Percentiles rank a stretch among this genome's conserved stretches.
Evolutionary conservation across 2,797 vertebrate genomes (phyloP).

Genomic region (Pteronotus mesoamericanus): DNA sequence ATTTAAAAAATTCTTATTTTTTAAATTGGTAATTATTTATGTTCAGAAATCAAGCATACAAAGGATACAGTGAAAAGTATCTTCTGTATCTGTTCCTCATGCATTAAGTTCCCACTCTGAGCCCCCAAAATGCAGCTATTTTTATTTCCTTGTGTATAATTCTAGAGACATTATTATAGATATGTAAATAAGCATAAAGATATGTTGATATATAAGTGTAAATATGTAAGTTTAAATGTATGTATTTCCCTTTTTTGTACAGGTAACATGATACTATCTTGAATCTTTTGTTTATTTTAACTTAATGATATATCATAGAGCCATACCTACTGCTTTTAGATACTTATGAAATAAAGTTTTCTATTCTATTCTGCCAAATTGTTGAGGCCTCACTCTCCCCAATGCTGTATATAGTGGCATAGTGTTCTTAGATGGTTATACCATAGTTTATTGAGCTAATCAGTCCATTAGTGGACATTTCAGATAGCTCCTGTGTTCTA

Average conservation of each 20-base stretch:
- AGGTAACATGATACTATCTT: neutral
- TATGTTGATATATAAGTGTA: neutral
- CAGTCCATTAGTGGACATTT: neutral
- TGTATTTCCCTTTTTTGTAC: neutral
- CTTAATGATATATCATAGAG: neutral
- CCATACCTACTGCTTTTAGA: neutral
- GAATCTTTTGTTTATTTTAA: neutral
- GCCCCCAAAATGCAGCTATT: neutral
- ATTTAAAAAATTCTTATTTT: neutral
- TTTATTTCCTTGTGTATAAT: neutral
- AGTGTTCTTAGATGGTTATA: neutral
- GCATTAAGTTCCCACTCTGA: neutral
- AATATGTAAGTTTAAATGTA: neutral
- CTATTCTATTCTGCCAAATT: neutral
- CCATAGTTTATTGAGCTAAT: neutral
- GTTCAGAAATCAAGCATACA: neutral
- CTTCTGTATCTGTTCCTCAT: neutral
- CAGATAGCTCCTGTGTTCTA: neutral
- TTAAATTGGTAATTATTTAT: conserved; percentile 5
- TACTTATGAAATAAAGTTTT: neutral
- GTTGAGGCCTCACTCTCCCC: neutral
- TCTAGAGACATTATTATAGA: neutral
- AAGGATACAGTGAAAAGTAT: neutral
- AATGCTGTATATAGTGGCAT: neutral
- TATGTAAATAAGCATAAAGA: neutral